Conservation (phyloP, 2,797 vertebrate genomes). For the Simalia tracyae region DNA sequence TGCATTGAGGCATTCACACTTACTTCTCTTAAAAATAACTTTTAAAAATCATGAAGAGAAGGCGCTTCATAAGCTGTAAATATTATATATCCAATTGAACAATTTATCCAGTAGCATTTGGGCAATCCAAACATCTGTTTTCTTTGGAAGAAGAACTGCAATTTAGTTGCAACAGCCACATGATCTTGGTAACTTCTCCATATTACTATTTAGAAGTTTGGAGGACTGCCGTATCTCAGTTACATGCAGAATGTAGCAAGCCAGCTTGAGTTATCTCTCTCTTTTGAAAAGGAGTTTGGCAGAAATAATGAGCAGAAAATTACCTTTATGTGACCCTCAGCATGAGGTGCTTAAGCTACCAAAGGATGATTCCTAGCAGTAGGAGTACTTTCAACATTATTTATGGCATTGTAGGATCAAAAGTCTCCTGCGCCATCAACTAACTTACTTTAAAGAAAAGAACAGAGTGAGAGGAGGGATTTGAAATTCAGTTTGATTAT, state of each 20-base stretch:
- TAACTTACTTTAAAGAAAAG: neutral
- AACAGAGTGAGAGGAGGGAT: neutral
- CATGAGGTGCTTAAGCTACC: conserved; percentile 20
- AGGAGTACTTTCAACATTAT: conserved; percentile 26
- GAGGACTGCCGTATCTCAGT: neutral
- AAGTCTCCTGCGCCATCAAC: conserved; percentile 1
- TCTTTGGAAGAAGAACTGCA: neutral
- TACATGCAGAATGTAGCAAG: conserved; percentile 10
- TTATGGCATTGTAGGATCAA: conserved; percentile 25
- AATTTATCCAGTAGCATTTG: neutral
- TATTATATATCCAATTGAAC: neutral
- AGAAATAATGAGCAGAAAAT: conserved; percentile 24
- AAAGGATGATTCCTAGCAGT: conserved; percentile 21
- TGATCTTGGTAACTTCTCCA: neutral
- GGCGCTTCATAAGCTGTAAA: neutral
- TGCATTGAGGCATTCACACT: neutral
- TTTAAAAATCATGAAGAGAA: neutral
- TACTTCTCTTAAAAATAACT: neutral
- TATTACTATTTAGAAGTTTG: neutral
- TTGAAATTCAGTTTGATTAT: neutral
- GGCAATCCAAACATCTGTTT: neutral
- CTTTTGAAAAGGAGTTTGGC: conserved; percentile 19
- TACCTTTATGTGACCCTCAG: conserved; percentile 33
- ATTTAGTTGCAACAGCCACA: neutral
- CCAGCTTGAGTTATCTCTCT: neutral